Base-by-base conservation (phyloP, 2,888 invertebrate genomes). In the Plebejus anna region DNA sequence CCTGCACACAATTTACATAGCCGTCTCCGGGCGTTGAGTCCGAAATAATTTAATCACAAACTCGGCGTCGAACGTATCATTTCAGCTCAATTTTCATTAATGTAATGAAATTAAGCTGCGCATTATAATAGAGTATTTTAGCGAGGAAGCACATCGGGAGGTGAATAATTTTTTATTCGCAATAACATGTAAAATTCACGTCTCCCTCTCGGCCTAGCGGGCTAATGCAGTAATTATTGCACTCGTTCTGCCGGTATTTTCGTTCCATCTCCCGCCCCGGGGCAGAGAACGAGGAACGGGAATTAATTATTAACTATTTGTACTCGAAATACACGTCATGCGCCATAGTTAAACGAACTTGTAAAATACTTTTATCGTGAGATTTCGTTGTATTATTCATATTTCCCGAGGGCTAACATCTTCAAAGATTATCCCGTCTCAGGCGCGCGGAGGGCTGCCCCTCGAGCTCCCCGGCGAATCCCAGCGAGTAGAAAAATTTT, bases 231-330 rank as follows among this genome's bases (percentile, higher is more conserved):
- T 66, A 32, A 66, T 32, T 32, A 66, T 66, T 66, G 66, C 66
- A 66, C 66, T 66, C 66, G 28, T 66, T 66, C 36, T 32, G 32
- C 66, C 13, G 32, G 61, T 66, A 66, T 36, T 66, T 32, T 66
- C 66, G 6, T 13, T 66, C 66, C 66, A 16, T 66, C 66, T 66
- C 61, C 61, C 66, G 66, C 66, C 66, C 66, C 32, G 66, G 66
- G 66, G 5, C 6, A 61, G 16, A 66, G 66, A 32, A 66, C 66
- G 32, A 32, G 1, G 16, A 32, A 32, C 66, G 32, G 9, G 32
- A 66, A 66, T 66, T 66, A 66, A 66, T 66, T 66, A 66, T 66
- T 66, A 66, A 66, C 66, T 66, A 66, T 66, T 66, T 66, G 32
- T 66, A 5, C 66, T 66, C 32, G 66, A 32, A 66, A 32, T 66